Percentiles rank a stretch among this genome's conserved stretches.
These are phyloP conservation scores for Ceryle rudis DNA, from an alignment of 2,797 vertebrate species.

Conservation along the genomic window DNA sequence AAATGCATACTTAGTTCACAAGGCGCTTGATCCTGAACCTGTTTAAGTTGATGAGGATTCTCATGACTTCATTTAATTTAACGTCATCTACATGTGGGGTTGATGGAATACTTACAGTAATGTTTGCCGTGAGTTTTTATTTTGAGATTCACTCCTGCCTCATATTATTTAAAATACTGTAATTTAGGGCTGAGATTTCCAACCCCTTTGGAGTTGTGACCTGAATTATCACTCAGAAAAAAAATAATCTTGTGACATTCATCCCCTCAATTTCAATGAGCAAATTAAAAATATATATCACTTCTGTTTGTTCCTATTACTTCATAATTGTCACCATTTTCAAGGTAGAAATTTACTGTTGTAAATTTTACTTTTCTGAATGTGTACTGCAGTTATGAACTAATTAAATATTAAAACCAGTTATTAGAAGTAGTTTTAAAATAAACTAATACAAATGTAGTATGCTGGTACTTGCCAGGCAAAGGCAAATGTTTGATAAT, in stretches of 20 bases:
- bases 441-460: background rate
- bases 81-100: background rate
- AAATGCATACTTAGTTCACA: background rate
- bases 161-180: background rate
- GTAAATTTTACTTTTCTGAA: slow-evolving; percentile 42
- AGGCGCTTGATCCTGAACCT: background rate
- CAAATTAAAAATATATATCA: slow-evolving; percentile 61
- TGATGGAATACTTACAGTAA: background rate
- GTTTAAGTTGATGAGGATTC: background rate
- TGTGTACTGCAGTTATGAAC: slow-evolving; percentile 31
- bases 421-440: slow-evolving; percentile 18
- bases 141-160: background rate
- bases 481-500: background rate
- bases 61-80: background rate
- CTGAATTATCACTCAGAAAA: background rate
- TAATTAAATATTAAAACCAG: slow-evolving; percentile 47
- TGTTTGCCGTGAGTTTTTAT: background rate
- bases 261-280: slow-evolving; percentile 49
- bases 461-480: background rate
- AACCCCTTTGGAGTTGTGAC: background rate
- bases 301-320: slow-evolving; percentile 55
- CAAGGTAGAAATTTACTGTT: slow-evolving; percentile 29
- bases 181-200: background rate
- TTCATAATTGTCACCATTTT: slow-evolving; percentile 46
- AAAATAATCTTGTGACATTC: slow-evolving; percentile 17